Percentiles rank a stretch among this genome's conserved stretches.
These are phyloP conservation scores for Cinara cedri DNA, from an alignment of 2,888 invertebrate genomes.

Conservation along the genomic window DNA sequence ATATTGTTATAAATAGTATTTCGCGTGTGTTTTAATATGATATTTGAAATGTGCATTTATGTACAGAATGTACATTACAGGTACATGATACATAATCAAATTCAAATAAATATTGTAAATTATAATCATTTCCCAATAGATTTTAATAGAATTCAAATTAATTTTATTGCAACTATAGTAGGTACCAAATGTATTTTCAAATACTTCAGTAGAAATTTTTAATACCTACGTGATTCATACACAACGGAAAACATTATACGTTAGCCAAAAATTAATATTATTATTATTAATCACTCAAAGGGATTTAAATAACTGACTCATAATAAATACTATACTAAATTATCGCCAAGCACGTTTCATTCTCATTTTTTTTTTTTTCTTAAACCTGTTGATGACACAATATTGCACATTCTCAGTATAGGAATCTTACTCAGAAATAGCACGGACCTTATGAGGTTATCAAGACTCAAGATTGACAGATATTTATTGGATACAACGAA, in stretches of 20 bases:
- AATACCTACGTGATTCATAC: conserved; percentile 4
- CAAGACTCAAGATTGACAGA: conserved; percentile 23
- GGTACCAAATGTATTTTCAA: not conserved
- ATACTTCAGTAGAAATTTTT: conserved; percentile 4
- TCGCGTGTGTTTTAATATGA: not conserved
- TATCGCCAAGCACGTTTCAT: not conserved
- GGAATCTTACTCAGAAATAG: conserved; percentile 44
- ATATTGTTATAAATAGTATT: not conserved
- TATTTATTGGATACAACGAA: conserved; percentile 23
- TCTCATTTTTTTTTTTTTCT: not conserved
- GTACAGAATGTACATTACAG: too few relatives aligned
- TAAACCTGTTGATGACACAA: conserved; percentile 40
- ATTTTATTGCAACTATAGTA: not conserved
- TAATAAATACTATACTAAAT: conserved; percentile 1
- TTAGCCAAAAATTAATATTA: not conserved
- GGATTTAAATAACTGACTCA: conserved; percentile 22
- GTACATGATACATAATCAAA: too few relatives aligned
- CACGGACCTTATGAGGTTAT: conserved; percentile 47
- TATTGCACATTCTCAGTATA: conserved; percentile 10
- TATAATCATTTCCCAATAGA: not conserved
- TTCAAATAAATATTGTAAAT: too few relatives aligned
- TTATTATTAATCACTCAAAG: not conserved
- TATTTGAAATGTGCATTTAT: too few relatives aligned
- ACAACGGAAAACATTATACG: not conserved
- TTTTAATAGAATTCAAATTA: not conserved